Percentiles rank a stretch among this genome's conserved stretches.
Evolutionary conservation across 2,888 invertebrate species (phyloP).

Genomic region (Suillia variegata): DNA sequence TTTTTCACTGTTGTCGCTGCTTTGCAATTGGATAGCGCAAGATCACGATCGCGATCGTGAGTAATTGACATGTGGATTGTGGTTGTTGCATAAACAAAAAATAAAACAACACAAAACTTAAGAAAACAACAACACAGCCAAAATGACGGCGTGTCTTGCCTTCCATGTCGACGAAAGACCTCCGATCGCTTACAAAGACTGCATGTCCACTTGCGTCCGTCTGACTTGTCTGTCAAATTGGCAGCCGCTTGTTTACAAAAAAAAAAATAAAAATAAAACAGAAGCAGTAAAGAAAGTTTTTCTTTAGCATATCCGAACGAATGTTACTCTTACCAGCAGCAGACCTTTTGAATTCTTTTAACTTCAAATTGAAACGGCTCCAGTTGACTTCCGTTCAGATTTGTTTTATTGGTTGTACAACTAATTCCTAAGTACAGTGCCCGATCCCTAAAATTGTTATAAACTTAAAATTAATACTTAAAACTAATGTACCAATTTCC

Average conservation of each 20-base stretch:
- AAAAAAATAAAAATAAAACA: conserved; percentile 10
- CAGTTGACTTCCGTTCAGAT: too few species aligned
- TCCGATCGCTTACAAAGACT: neutral
- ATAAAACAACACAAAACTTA: conserved; percentile 3
- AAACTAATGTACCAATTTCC: too few species aligned
- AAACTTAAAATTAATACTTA: too few species aligned
- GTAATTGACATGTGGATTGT: conserved; percentile 30
- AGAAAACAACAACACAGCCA: too few species aligned
- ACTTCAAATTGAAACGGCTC: too few species aligned
- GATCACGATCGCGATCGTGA: conserved; percentile 32
- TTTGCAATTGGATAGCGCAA: neutral
- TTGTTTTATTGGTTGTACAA: too few species aligned
- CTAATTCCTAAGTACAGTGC: too few species aligned
- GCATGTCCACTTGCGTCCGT: conserved; percentile 28
- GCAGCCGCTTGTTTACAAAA: conserved; percentile 1
- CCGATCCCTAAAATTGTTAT: too few species aligned
- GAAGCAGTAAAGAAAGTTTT: conserved; percentile 12
- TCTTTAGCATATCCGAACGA: too few species aligned
- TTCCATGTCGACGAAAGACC: conserved; percentile 1
- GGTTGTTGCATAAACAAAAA: conserved; percentile 18
- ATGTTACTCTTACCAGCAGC: too few species aligned
- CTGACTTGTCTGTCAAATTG: conserved; percentile 7
- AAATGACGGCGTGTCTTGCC: conserved; percentile 3
- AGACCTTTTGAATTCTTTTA: too few species aligned
- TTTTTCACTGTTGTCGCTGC: neutral